Evolutionary conservation across 2,888 invertebrate genomes (phyloP).

Genomic region (Spatulosminthurus flaviceps): DNA sequence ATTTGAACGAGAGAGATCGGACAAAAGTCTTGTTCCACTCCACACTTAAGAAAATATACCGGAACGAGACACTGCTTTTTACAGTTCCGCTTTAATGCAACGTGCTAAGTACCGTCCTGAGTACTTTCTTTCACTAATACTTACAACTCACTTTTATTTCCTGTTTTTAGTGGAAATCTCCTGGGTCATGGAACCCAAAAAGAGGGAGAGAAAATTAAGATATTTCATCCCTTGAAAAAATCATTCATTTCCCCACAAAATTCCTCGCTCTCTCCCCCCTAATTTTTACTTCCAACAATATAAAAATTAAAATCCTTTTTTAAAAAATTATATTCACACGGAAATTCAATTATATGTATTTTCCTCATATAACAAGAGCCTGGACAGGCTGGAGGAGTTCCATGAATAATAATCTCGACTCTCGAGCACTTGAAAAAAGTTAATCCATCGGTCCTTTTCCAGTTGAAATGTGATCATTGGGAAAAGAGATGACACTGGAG

Average conservation of each 20-base stretch:
- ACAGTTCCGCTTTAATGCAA: slow-evolving; percentile 15
- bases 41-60: neutral
- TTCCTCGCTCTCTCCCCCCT: neutral
- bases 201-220: neutral
- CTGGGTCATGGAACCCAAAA: neutral
- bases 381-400: too few species aligned
- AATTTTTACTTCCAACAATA: too few species aligned
- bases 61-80: neutral
- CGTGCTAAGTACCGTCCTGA: neutral
- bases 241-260: neutral
- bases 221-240: neutral
- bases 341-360: too few species aligned
- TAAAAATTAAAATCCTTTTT: too few species aligned
- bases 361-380: too few species aligned
- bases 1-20: too few species aligned
- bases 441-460: neutral
- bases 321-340: too few species aligned
- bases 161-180: neutral
- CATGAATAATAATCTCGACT: too few species aligned
- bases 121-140: neutral
- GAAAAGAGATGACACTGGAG: neutral
- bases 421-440: too few species aligned
- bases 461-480: neutral
- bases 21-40: neutral
- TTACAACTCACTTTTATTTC: neutral